Conservation (phyloP, 2,113 vertebrate species). For the Eclectus roratus region DNA sequence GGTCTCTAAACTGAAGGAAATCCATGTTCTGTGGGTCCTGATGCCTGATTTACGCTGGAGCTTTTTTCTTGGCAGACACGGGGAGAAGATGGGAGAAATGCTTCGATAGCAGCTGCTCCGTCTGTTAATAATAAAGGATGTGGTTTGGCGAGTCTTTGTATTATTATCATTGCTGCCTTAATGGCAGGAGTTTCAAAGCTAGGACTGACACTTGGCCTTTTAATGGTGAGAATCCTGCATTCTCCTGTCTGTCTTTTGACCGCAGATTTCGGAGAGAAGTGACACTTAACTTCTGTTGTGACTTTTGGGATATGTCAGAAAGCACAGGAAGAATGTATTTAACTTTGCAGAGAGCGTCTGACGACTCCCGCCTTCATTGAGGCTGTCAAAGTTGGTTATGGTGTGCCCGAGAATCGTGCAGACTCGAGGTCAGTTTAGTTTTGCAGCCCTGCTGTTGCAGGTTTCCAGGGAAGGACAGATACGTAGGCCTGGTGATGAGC, state of each 20-base stretch:
- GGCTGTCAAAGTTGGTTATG: background rate
- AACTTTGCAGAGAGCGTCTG: background rate
- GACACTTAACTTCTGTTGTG: background rate
- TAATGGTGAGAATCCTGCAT: background rate
- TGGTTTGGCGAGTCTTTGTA: background rate
- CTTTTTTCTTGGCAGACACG: background rate
- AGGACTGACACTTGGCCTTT: background rate
- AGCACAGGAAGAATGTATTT: background rate
- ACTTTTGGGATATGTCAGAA: background rate
- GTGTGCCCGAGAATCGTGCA: too few relatives aligned
- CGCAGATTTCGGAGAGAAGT: background rate
- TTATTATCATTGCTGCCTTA: background rate
- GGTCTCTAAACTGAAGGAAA: background rate
- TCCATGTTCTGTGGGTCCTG: background rate
- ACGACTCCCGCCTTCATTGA: background rate
- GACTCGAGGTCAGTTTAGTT: background rate
- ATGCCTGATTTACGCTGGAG: fast-evolving
- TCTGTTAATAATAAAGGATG: background rate
- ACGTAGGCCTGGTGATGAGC: background rate
- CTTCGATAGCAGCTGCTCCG: background rate
- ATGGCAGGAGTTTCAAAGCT: background rate
- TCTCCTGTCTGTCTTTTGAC: background rate
- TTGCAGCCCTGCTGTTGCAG: background rate
- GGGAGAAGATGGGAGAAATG: background rate
- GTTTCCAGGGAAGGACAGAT: background rate